Percentiles rank a stretch among this genome's conserved stretches.
Conservation (phyloP, 2,113 vertebrate genomes). For the Anguilla rostrata region DNA sequence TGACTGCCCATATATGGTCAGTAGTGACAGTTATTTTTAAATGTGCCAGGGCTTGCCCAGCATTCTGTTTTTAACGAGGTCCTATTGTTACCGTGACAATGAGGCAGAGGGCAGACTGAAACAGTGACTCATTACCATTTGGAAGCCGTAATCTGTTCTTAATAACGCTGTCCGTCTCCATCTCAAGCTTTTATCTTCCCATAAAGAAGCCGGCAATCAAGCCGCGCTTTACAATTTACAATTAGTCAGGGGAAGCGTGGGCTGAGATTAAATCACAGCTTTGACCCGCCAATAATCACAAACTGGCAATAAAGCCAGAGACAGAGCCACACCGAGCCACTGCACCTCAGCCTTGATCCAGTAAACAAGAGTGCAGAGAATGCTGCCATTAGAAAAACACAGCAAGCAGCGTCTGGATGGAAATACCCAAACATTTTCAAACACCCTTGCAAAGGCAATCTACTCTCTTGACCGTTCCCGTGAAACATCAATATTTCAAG, state of each 20-base stretch:
- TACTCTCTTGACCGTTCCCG: too few species aligned
- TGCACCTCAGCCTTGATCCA: background rate
- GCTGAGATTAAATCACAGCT: background rate
- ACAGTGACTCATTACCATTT: conserved; percentile 10
- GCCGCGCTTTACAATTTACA: conserved; percentile 1
- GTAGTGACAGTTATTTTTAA: background rate
- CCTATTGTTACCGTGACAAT: background rate
- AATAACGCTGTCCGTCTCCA: background rate
- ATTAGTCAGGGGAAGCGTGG: background rate
- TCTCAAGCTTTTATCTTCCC: background rate
- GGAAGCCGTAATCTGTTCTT: background rate
- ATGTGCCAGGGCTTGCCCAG: background rate
- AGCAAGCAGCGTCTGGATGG: too few species aligned
- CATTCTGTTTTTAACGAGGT: background rate
- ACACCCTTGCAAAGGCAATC: too few species aligned
- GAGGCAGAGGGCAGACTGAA: background rate
- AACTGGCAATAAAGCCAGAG: background rate
- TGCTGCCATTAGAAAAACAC: too few species aligned
- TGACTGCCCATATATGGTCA: background rate
- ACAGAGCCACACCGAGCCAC: background rate
- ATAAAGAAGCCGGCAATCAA: conserved; percentile 17
- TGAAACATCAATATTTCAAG: too few species aligned
- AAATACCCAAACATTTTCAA: too few species aligned
- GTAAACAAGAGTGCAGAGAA: background rate
- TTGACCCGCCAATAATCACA: background rate